A percentile compares a stretch with the other conserved stretches of the same genome.
Evolutionary conservation across 2,113 vertebrate species (phyloP).

Genomic region (Serinus canaria): DNA sequence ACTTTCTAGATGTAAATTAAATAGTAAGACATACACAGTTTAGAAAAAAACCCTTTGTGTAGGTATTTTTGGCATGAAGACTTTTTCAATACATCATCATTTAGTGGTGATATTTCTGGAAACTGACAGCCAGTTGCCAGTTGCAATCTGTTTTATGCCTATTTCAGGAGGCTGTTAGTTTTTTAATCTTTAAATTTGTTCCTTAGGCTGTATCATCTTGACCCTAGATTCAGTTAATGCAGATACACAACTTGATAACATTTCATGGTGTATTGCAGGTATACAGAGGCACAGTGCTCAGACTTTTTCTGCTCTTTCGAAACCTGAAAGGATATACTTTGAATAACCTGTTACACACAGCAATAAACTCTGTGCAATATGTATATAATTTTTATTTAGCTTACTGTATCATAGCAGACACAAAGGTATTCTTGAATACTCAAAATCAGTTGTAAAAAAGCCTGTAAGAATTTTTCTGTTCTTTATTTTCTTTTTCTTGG

Average conservation of each 20-base stretch:
- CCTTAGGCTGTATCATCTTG: constrained; percentile 4
- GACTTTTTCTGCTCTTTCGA: neutral
- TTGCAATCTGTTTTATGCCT: neutral
- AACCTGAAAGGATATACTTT: neutral
- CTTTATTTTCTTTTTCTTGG: neutral
- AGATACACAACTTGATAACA: neutral
- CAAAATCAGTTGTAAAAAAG: neutral
- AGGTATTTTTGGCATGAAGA: neutral
- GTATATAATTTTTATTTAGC: neutral
- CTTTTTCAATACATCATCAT: neutral
- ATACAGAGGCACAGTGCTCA: neutral
- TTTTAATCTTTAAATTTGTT: neutral
- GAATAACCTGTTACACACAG: neutral
- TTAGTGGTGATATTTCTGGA: neutral
- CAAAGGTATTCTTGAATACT: neutral
- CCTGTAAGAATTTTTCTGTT: neutral
- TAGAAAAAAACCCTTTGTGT: neutral
- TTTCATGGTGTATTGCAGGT: neutral
- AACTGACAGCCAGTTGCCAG: neutral
- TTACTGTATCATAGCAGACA: neutral
- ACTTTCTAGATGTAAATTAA: neutral
- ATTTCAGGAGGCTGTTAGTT: neutral
- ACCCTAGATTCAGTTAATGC: neutral
- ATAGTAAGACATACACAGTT: neutral
- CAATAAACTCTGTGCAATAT: neutral